Evolutionary conservation across 2,797 vertebrate species (phyloP).

Genomic region (Allobates femoralis): DNA sequence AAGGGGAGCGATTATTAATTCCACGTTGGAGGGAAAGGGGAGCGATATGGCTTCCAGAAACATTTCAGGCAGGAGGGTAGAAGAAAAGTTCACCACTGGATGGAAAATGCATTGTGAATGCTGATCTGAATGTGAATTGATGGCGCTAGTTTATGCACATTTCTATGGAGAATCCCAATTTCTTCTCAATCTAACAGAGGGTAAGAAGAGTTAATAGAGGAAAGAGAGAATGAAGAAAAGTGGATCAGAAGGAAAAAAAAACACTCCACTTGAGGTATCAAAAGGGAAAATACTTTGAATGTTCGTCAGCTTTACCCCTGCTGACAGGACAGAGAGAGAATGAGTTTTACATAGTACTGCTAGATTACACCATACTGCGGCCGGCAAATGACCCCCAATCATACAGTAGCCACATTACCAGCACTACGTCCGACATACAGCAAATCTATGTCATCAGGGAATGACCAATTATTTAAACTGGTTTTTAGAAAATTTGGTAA

Average conservation of each 20-base stretch:
- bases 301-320: slow-evolving; percentile 22
- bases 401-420: neutral
- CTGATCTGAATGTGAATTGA: slow-evolving; percentile 5
- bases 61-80: neutral
- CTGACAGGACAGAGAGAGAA: slow-evolving; percentile 35
- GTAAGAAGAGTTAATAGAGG: neutral
- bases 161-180: neutral
- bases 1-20: neutral
- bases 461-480: too few relatives aligned
- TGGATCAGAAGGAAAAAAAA: slow-evolving; percentile 16
- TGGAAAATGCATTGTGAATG: slow-evolving; percentile 7
- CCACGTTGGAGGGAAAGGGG: neutral
- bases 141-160: neutral
- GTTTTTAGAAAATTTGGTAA: too few relatives aligned
- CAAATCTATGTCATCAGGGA: neutral
- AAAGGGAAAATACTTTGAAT: slow-evolving; percentile 28
- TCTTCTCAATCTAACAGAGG: neutral
- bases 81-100: neutral
- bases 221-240: neutral
- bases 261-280: slow-evolving; percentile 26
- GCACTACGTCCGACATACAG: neutral
- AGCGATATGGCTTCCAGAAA: neutral
- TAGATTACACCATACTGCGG: slow-evolving; percentile 17
- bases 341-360: slow-evolving; percentile 23
- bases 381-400: neutral